Conservation (phyloP, 2,888 invertebrate species). For the Leucoptera coffeella region DNA sequence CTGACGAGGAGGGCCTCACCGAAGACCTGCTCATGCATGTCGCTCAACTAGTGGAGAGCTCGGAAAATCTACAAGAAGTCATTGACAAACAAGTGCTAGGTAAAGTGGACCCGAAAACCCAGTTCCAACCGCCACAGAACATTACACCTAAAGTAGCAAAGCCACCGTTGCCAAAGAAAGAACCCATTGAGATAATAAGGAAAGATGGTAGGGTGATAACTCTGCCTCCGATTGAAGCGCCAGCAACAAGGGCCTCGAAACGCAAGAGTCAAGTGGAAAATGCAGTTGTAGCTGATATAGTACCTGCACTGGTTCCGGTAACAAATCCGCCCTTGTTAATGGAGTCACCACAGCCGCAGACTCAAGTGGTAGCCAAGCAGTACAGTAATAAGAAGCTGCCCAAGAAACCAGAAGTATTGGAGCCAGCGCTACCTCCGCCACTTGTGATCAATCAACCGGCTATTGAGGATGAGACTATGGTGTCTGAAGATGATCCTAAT, state of each 20-base stretch:
- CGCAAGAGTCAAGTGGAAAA: constrained; percentile 45
- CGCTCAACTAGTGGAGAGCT: constrained; percentile 64
- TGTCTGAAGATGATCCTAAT: constrained; percentile 90
- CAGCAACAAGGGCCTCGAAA: constrained; percentile 72
- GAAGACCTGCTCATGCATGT: constrained; percentile 69
- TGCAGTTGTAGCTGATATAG: constrained; percentile 7
- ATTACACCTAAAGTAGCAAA: constrained; percentile 14
- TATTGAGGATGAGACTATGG: constrained; percentile 34
- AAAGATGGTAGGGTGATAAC: constrained; percentile 71
- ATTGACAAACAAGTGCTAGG: constrained; percentile 61
- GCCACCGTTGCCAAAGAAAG: constrained; percentile 26
- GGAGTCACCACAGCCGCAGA: constrained; percentile 18
- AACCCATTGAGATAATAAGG: constrained; percentile 67
- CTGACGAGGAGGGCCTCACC: constrained; percentile 61
- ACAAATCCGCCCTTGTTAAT: constrained; percentile 8
- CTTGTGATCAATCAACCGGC: constrained; percentile 9
- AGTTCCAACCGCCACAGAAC: constrained; percentile 11
- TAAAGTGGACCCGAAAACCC: constrained; percentile 25
- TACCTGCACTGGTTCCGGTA: constrained; percentile 7
- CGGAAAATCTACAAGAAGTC: constrained; percentile 63
- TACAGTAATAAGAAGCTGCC: constrained; percentile 26
- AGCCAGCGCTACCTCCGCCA: constrained; percentile 5
- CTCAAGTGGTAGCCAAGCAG: constrained; percentile 24
- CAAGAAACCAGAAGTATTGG: constrained; percentile 20
- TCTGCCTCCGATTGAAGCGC: constrained; percentile 76